These are phyloP conservation scores for Taurulus bubalis DNA, from an alignment of 2,113 vertebrate genomes.

Conservation along the genomic window DNA sequence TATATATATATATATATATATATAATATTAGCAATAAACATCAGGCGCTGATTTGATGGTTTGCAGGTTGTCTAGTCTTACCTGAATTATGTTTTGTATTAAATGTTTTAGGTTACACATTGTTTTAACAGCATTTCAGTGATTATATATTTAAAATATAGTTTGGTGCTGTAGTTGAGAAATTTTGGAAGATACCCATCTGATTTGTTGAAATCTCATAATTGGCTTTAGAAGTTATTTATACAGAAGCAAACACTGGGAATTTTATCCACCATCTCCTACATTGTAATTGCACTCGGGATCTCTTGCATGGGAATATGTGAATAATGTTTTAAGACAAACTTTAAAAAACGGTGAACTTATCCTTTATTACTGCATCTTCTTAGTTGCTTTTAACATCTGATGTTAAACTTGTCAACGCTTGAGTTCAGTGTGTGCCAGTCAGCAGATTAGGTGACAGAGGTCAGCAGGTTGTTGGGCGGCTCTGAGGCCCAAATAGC, in stretches of 20 bases:
- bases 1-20: too few species aligned
- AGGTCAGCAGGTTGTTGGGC: slow-evolving; percentile 37
- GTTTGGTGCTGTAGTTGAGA: too few species aligned
- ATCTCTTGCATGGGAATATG: neutral
- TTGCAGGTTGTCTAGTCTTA: neutral
- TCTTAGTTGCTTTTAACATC: neutral
- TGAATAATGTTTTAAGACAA: neutral
- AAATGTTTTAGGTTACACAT: too few species aligned
- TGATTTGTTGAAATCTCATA: neutral
- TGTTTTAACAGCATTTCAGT: too few species aligned
- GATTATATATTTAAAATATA: too few species aligned
- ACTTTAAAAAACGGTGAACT: neutral
- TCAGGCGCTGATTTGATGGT: neutral
- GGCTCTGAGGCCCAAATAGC: slow-evolving; percentile 16
- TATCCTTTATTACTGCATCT: neutral
- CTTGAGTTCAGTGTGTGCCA: neutral
- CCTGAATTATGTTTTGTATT: too few species aligned
- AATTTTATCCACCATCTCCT: neutral
- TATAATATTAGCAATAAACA: neutral
- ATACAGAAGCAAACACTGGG: neutral
- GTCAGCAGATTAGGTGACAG: slow-evolving; percentile 33
- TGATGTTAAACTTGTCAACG: neutral
- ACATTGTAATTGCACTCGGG: neutral
- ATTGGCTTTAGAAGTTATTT: neutral
- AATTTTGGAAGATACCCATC: too few species aligned